Conservation (phyloP, 2,797 vertebrate species). For the Acipenser ruthenus region DNA sequence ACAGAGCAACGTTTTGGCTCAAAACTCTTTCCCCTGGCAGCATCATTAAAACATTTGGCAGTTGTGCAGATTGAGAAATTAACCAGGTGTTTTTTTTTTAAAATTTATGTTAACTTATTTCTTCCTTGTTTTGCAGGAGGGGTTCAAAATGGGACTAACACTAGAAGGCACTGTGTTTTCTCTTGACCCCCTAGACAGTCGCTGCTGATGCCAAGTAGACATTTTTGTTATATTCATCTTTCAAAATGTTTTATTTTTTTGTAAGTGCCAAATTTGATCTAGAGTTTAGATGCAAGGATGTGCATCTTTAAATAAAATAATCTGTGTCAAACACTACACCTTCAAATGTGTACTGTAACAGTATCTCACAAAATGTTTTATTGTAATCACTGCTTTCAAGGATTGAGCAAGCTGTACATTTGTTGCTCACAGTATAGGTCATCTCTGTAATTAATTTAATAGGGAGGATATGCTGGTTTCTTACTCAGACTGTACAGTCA, state of each 20-base stretch:
- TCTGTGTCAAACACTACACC: conserved; percentile 45
- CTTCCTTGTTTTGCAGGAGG: conserved; percentile 77
- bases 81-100: neutral
- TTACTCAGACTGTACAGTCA: too few relatives aligned
- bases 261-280: conserved; percentile 56
- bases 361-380: conserved; percentile 41
- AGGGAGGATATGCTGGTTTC: too few relatives aligned
- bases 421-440: too few relatives aligned
- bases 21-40: neutral
- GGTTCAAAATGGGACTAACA: conserved; percentile 99
- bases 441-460: too few relatives aligned
- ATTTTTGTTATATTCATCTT: conserved; percentile 36
- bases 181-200: conserved; percentile 85
- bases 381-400: too few relatives aligned
- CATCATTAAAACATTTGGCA: neutral
- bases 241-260: conserved; percentile 46
- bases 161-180: conserved; percentile 96
- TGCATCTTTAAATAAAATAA: conserved; percentile 46
- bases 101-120: conserved; percentile 4
- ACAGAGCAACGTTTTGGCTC: neutral
- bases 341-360: conserved; percentile 43
- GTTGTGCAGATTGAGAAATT: neutral
- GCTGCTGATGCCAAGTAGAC: conserved; percentile 76
- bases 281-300: conserved; percentile 49
- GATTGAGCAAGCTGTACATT: too few relatives aligned